phyloP scores from a whole-genome alignment of 2,888 invertebrate species.

The Ceraclea dissimilis region DNA sequence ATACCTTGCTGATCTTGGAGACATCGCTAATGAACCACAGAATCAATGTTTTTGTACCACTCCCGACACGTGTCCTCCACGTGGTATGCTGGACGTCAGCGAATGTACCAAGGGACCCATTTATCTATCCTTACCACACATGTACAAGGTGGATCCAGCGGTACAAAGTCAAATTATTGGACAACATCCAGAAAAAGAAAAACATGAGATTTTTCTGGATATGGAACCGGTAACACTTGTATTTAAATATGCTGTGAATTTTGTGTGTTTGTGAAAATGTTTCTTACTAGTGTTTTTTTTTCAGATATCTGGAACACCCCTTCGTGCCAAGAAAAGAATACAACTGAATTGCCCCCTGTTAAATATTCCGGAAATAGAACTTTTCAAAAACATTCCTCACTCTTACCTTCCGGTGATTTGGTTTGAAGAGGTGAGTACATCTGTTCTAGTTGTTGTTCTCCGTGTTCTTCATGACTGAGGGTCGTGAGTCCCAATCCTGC shows the following conservation, averaged over 20 bases:
- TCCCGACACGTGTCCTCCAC: conserved; percentile 59
- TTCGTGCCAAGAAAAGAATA: conserved; percentile 63
- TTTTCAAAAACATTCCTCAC: conserved; percentile 57
- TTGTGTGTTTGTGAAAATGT: no score
- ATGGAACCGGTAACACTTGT: conserved; percentile 66
- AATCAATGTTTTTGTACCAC: conserved; percentile 51
- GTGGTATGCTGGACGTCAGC: conserved; percentile 63
- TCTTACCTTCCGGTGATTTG: conserved; percentile 66
- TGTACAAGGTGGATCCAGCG: conserved; percentile 53
- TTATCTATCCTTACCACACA: conserved; percentile 72
- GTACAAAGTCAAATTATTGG: conserved; percentile 50
- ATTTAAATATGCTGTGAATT: no score
- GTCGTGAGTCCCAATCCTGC: no score
- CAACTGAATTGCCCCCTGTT: conserved; percentile 66
- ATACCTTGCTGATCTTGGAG: conserved; percentile 66
- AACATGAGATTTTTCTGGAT: conserved; percentile 68
- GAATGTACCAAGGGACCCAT: conserved; percentile 65
- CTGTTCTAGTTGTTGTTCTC: no score
- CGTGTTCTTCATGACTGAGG: no score
- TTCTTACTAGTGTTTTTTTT: conserved; percentile 27
- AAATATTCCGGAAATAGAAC: conserved; percentile 55
- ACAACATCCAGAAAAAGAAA: conserved; percentile 55
- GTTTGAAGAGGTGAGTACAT: conserved; percentile 63
- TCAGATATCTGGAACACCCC: conserved; percentile 64
- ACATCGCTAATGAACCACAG: conserved; percentile 51